Percentiles rank a stretch among this genome's conserved stretches.
Conservation (phyloP, 1,140 invertebrate genomes). For the Zaprionus tsacasi region DNA sequence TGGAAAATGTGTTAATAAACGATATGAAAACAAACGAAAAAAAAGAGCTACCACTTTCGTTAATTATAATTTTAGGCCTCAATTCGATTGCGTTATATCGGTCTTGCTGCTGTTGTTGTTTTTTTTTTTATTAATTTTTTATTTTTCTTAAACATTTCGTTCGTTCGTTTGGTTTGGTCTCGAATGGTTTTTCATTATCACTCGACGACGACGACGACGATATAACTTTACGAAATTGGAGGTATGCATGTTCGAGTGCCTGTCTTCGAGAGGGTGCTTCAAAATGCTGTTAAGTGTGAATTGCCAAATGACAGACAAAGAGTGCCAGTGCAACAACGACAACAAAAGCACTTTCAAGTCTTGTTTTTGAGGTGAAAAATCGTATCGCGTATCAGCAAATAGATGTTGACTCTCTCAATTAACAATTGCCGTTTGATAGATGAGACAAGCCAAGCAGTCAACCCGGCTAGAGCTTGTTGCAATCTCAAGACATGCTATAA, state of each 20-base stretch:
- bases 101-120: slow-evolving; percentile 1
- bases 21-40: neutral
- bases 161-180: slow-evolving; percentile 7
- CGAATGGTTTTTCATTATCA: slow-evolving; percentile 48
- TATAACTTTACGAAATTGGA: slow-evolving; percentile 51
- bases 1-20: slow-evolving; percentile 13
- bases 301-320: slow-evolving; percentile 68
- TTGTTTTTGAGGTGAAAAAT: slow-evolving; percentile 38
- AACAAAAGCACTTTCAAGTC: slow-evolving; percentile 41
- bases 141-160: slow-evolving; percentile 1
- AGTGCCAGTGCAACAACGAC: slow-evolving; percentile 46
- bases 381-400: slow-evolving; percentile 24
- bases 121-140: neutral
- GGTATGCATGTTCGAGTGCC: slow-evolving; percentile 40
- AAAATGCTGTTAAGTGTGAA: slow-evolving; percentile 61
- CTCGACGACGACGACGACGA: slow-evolving; percentile 10
- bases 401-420: slow-evolving; percentile 74
- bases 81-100: slow-evolving; percentile 14
- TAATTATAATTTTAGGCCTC: slow-evolving; percentile 33
- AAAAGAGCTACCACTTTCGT: slow-evolving; percentile 6
- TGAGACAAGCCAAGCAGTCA: slow-evolving; percentile 15
- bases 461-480: slow-evolving; percentile 22
- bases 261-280: slow-evolving; percentile 40
- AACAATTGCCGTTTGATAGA: slow-evolving; percentile 65
- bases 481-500: slow-evolving; percentile 24